Base-by-base conservation (phyloP, 2,888 invertebrate genomes). In the Diplolepis rosae region DNA sequence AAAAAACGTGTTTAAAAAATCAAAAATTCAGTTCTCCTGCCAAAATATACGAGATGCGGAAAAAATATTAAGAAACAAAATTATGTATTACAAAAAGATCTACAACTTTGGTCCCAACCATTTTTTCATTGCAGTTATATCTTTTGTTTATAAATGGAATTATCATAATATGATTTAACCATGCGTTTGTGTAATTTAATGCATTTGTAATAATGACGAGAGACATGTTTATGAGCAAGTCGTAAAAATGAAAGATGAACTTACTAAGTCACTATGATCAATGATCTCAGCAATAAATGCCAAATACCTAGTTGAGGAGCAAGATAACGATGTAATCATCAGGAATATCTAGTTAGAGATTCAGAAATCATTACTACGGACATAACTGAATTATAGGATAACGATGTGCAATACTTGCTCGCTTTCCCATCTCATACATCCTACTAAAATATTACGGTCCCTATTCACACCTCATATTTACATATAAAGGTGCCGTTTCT, bases 21-120 rank as follows among this genome's bases (percentile, higher is more conserved):
- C n/a, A n/a, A n/a, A n/a, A n/a, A n/a, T n/a, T n/a, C n/a, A n/a
- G n/a, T n/a, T n/a, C n/a, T n/a, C n/a, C n/a, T n/a, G n/a, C n/a
- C n/a, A n/a, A n/a, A n/a, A n/a, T n/a, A n/a, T 73, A 70, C 70
- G 71, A 73, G 73, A 71, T 65, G 56, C 77, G 70, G 72, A 9
- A 45, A 45, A 22, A 0, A 18, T 11, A 9, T 4, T 7, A 32
- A 1, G 1, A 0, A 11, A 32, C 7, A 1, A 9, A n/a, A n/a
- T n/a, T n/a, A n/a, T n/a, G n/a, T n/a, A n/a, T n/a, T n/a, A n/a
- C n/a, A n/a, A 11, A 2, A 9, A 32, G 9, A 9, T 32, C 32
- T 32, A 4, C 2, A 32, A n/a, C n/a, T n/a, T n/a, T n/a, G n/a
- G n/a, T n/a, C n/a, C n/a, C n/a, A n/a, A n/a, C n/a, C n/a, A n/a